These are phyloP conservation scores for Galbula dea DNA, from an alignment of 2,113 vertebrate genomes.

Conservation along the genomic window DNA sequence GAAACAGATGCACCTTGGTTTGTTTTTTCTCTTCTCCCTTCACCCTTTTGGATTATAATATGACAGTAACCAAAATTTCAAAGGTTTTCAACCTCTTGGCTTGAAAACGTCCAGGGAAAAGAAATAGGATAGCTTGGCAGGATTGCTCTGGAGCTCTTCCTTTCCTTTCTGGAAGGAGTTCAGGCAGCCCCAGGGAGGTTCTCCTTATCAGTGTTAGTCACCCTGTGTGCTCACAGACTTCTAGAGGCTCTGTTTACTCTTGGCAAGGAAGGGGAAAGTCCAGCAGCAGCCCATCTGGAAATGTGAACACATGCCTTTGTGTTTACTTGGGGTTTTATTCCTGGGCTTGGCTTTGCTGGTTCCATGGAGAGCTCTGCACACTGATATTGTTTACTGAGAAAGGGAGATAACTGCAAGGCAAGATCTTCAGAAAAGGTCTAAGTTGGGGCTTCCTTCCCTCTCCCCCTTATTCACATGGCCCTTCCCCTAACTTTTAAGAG, in stretches of 20 bases:
- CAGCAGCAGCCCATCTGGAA: neutral
- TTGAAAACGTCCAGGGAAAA: neutral
- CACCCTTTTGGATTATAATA: neutral
- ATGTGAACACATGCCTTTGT: neutral
- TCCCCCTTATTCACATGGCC: rapidly evolving
- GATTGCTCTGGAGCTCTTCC: neutral
- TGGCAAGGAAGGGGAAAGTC: conserved; percentile 2
- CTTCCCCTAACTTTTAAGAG: neutral
- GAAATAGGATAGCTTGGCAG: neutral
- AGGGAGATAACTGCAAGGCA: neutral
- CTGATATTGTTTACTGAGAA: neutral
- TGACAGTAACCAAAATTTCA: neutral
- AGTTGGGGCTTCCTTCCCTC: neutral
- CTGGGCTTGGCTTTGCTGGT: neutral
- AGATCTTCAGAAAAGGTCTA: neutral
- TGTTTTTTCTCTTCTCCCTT: neutral
- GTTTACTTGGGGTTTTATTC: neutral
- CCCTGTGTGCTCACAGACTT: rapidly evolving
- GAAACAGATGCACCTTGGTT: neutral
- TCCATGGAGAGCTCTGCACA: neutral
- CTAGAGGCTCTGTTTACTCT: neutral
- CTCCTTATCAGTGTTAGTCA: neutral
- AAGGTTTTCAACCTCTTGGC: neutral
- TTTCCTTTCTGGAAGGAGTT: neutral
- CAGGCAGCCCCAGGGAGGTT: neutral